Evolutionary conservation across 2,797 vertebrate genomes (phyloP).

Genomic region (Brachymystax lenok): DNA sequence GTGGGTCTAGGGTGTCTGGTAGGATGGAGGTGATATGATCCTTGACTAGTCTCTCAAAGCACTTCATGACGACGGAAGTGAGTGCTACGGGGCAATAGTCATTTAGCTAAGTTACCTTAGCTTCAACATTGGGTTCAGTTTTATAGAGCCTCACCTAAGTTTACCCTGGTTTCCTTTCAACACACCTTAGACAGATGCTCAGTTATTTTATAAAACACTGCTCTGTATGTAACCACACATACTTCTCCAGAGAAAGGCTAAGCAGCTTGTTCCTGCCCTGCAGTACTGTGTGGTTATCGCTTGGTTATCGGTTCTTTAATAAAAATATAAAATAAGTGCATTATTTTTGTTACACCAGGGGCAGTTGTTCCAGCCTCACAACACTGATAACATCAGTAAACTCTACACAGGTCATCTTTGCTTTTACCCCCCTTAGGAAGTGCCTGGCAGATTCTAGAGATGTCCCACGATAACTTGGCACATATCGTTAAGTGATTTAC

Average conservation of each 20-base stretch:
- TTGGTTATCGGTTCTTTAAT: constrained; percentile 28
- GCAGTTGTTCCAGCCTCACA: constrained; percentile 36
- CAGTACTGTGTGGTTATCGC: constrained; percentile 33
- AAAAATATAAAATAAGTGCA: constrained; percentile 23
- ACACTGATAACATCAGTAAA: constrained; percentile 35
- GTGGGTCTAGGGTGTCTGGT: too few species aligned
- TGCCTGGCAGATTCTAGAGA: constrained; percentile 23
- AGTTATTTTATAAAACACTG: neutral
- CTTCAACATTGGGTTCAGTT: constrained; percentile 32
- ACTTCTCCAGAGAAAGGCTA: neutral
- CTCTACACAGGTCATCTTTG: constrained; percentile 29
- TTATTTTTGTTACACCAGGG: constrained; percentile 45
- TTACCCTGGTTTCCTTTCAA: neutral
- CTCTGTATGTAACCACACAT: neutral
- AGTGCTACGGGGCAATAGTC: too few species aligned
- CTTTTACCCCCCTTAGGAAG: constrained; percentile 26
- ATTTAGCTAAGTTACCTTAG: too few species aligned
- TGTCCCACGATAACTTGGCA: neutral
- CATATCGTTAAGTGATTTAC: neutral
- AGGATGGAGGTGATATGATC: too few species aligned
- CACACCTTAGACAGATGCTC: neutral
- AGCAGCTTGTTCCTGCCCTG: neutral
- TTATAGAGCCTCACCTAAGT: constrained; percentile 27
- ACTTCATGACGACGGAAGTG: too few species aligned
- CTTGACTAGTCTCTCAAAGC: too few species aligned